Evolutionary conservation across 2,888 invertebrate genomes (phyloP).

Genomic region (Syrphus vitripennis): DNA sequence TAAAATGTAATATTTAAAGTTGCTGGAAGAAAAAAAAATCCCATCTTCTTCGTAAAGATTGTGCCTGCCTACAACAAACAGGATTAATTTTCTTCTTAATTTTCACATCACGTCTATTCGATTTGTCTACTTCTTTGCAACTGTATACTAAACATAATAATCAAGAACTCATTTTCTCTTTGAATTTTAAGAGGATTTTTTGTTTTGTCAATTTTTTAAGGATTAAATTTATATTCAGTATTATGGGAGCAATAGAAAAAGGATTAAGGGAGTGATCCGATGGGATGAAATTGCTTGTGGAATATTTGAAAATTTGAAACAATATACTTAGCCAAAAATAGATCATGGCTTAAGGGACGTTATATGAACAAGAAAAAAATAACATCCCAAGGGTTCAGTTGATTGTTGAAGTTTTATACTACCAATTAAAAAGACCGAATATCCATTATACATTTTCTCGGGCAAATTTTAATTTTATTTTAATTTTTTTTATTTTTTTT

Average conservation of each 20-base stretch:
- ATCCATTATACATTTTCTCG: no score
- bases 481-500: no score
- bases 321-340: not conserved
- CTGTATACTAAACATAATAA: not conserved
- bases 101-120: slow-evolving; percentile 3
- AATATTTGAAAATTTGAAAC: not conserved
- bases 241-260: not conserved
- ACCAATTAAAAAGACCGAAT: no score
- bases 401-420: no score
- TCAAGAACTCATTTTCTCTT: not conserved
- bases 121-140: not conserved
- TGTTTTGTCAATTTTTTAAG: not conserved
- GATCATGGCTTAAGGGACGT: no score
- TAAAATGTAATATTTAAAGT: no score
- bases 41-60: no score
- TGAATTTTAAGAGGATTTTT: not conserved
- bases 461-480: no score
- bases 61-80: no score
- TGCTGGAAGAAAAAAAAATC: no score
- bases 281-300: not conserved
- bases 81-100: not conserved
- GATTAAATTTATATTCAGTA: not conserved
- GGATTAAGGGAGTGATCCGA: not conserved
- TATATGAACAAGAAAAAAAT: no score
- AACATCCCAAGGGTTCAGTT: no score